phyloP scores from a whole-genome alignment of 2,113 vertebrate species.

The Tragelaphus imberbis region DNA sequence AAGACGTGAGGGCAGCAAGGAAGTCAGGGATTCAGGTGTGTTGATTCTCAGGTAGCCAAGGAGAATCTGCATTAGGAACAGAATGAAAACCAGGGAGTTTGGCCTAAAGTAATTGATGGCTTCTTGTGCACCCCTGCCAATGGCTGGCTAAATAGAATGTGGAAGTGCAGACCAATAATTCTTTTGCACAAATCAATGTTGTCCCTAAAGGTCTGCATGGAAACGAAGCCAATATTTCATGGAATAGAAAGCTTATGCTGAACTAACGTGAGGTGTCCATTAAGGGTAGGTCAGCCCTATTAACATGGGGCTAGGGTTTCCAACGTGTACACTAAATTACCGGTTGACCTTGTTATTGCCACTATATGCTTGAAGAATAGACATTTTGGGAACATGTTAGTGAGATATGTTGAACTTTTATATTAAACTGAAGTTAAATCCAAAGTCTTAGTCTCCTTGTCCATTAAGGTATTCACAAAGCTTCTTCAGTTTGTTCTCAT shows the following conservation, averaged over 20 bases:
- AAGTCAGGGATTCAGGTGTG: not conserved
- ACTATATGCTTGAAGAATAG: not conserved
- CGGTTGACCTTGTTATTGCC: not conserved
- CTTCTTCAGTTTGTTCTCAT: not conserved
- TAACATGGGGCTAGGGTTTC: not conserved
- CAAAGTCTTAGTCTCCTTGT: not conserved
- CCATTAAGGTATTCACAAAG: not conserved
- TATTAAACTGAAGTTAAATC: not conserved
- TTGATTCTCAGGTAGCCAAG: not conserved
- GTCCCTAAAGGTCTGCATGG: constrained; percentile 21
- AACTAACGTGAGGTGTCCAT: not conserved
- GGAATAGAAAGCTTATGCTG: constrained; percentile 15
- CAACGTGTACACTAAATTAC: not conserved
- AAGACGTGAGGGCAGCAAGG: not conserved
- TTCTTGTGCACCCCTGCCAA: not conserved
- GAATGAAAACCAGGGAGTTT: not conserved
- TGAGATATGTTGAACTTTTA: not conserved
- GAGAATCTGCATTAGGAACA: not conserved
- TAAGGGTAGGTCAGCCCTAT: not conserved
- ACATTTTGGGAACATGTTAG: not conserved
- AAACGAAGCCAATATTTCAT: constrained; percentile 48
- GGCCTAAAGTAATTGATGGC: not conserved
- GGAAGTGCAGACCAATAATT: constrained; percentile 19
- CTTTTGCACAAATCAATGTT: constrained; percentile 42
- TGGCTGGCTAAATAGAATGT: constrained; percentile 8